These are phyloP conservation scores for Meriones psammophilus DNA, from an alignment of 2,797 vertebrate species.

Conservation along the genomic window DNA sequence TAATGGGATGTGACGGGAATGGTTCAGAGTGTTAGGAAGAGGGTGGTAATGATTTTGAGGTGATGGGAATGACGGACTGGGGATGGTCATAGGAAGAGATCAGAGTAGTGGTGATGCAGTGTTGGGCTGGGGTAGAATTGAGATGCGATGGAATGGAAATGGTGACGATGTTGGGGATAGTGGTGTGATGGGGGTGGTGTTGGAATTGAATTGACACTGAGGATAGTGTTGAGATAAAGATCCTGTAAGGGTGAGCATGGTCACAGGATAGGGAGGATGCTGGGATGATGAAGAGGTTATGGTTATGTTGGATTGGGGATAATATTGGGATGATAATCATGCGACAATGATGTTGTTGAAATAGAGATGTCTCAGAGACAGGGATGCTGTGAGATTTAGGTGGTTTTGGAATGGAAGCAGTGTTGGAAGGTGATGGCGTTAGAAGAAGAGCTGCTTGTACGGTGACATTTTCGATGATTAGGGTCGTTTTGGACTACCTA, in stretches of 20 bases:
- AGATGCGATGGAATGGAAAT: not conserved
- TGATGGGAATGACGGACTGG: not conserved
- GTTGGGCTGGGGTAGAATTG: not conserved
- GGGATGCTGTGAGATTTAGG: not conserved
- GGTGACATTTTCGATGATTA: not conserved
- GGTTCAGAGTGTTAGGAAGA: not conserved
- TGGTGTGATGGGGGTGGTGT: not conserved
- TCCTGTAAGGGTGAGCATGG: not conserved
- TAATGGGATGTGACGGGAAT: not conserved
- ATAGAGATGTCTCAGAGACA: not conserved
- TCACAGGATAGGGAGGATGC: not conserved
- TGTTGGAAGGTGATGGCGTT: not conserved
- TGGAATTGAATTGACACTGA: not conserved
- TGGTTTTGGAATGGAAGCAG: fast-evolving
- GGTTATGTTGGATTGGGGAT: not conserved
- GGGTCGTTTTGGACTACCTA: too few species aligned
- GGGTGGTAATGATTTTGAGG: not conserved
- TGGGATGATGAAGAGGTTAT: too few species aligned
- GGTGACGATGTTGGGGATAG: not conserved
- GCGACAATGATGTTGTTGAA: not conserved
- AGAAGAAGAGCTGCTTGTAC: too few species aligned
- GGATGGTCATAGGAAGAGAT: not conserved
- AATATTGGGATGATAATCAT: not conserved
- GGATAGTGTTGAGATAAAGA: too few species aligned
- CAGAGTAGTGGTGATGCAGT: not conserved